Percentiles rank a stretch among this genome's conserved stretches.
Conservation (phyloP, 2,888 invertebrate genomes). For the Geophilus truncorum region DNA sequence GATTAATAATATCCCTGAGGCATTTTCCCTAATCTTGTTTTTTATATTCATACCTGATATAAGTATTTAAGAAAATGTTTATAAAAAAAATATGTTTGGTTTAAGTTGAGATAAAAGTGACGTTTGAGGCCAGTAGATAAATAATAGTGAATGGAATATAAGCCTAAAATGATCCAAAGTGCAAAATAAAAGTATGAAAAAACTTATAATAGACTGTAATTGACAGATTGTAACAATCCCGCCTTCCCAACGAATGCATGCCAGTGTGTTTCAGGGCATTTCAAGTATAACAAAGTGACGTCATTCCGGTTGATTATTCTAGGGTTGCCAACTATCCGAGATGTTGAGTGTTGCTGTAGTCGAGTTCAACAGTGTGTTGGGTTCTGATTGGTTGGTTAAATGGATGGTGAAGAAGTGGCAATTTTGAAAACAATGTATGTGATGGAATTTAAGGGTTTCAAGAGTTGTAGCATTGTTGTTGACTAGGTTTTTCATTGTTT, state of each 20-base stretch:
- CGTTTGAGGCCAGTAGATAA: constrained; percentile 1
- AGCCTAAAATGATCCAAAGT: background rate
- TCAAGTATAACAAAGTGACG: background rate
- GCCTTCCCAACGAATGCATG: background rate
- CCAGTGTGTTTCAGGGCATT: background rate
- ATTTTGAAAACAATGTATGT: no score
- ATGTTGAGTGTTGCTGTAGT: no score
- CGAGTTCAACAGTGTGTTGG: no score
- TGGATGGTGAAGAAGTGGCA: no score
- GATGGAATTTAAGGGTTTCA: no score
- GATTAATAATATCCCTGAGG: constrained; percentile 2
- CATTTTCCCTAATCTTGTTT: background rate
- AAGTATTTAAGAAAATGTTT: background rate
- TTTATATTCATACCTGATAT: background rate
- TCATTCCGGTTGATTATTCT: background rate
- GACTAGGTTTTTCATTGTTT: no score
- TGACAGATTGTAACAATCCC: background rate
- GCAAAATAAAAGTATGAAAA: background rate
- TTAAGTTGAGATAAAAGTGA: background rate
- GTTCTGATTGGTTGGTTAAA: no score
- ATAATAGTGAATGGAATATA: background rate
- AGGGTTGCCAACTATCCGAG: no score
- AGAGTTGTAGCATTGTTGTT: no score
- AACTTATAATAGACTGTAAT: no score
- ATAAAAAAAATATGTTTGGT: background rate